These are phyloP conservation scores for Myripristis murdjan DNA, from an alignment of 2,797 vertebrate genomes.

Conservation along the genomic window DNA sequence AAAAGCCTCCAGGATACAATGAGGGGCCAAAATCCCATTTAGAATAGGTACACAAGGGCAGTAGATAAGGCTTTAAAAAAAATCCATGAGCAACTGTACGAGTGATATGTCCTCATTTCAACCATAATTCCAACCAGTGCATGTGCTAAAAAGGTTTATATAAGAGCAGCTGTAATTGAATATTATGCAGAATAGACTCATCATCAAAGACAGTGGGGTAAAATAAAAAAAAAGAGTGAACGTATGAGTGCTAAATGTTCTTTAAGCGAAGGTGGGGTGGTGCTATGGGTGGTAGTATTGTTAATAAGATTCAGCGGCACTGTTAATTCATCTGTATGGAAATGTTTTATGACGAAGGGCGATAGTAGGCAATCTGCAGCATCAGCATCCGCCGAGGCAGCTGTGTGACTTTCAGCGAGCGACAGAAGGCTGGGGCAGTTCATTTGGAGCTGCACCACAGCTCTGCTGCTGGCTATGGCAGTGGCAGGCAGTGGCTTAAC, in stretches of 20 bases:
- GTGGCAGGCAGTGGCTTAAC: constrained; percentile 25
- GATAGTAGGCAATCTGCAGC: constrained; percentile 52
- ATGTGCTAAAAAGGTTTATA: constrained; percentile 46
- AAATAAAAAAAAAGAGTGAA: background rate
- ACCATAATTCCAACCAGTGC: constrained; percentile 48
- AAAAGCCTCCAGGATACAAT: constrained; percentile 49
- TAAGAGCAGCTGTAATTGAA: constrained; percentile 41
- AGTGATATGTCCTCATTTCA: constrained; percentile 61
- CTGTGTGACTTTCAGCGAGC: constrained; percentile 69
- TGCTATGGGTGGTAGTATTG: background rate
- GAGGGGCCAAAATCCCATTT: constrained; percentile 65
- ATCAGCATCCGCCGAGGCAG: constrained; percentile 64
- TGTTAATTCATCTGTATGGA: constrained; percentile 70
- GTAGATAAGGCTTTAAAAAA: constrained; percentile 62
- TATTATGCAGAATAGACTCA: constrained; percentile 41
- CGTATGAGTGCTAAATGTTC: constrained; percentile 26
- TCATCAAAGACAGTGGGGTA: constrained; percentile 15
- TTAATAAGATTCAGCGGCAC: constrained; percentile 46
- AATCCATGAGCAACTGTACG: constrained; percentile 58
- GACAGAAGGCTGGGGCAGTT: constrained; percentile 59
- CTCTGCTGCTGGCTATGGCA: constrained; percentile 45
- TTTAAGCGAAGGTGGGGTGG: constrained; percentile 18
- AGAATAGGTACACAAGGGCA: constrained; percentile 56
- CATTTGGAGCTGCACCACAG: constrained; percentile 43
- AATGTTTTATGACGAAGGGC: constrained; percentile 62